Evolutionary conservation across 2,797 vertebrate species (phyloP).

Genomic region (Etheostoma nigrum): DNA sequence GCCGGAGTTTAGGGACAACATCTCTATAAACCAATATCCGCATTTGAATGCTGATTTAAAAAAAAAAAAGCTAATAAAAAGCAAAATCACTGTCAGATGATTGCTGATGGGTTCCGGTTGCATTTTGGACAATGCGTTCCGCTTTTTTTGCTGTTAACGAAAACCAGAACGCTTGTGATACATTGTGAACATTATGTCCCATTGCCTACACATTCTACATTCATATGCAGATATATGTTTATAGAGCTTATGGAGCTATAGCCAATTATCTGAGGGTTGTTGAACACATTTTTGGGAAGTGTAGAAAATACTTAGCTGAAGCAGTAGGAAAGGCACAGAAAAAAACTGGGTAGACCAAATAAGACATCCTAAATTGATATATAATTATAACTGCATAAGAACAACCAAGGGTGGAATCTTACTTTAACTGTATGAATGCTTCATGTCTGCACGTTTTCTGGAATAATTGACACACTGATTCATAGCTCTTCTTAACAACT

Average conservation of each 20-base stretch:
- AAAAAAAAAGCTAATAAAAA: too few species aligned
- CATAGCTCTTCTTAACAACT: background rate
- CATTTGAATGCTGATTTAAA: too few species aligned
- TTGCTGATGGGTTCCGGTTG: too few species aligned
- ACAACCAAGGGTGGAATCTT: background rate
- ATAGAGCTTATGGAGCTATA: background rate
- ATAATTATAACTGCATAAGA: background rate
- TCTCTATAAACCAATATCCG: too few species aligned
- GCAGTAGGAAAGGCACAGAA: background rate
- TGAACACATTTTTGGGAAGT: background rate
- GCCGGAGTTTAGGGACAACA: too few species aligned
- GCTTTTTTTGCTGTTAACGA: too few species aligned
- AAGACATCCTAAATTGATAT: background rate
- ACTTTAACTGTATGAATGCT: background rate
- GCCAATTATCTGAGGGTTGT: background rate
- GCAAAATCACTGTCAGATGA: too few species aligned
- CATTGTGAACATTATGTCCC: too few species aligned
- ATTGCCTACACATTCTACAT: too few species aligned
- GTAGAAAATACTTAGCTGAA: background rate
- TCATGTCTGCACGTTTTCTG: background rate
- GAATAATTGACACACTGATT: conserved; percentile 9
- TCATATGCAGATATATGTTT: too few species aligned
- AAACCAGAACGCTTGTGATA: too few species aligned
- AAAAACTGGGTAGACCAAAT: background rate
- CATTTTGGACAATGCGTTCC: too few species aligned